Base-by-base conservation (phyloP, 2,888 invertebrate genomes). In the Oxycera nigricornis region DNA sequence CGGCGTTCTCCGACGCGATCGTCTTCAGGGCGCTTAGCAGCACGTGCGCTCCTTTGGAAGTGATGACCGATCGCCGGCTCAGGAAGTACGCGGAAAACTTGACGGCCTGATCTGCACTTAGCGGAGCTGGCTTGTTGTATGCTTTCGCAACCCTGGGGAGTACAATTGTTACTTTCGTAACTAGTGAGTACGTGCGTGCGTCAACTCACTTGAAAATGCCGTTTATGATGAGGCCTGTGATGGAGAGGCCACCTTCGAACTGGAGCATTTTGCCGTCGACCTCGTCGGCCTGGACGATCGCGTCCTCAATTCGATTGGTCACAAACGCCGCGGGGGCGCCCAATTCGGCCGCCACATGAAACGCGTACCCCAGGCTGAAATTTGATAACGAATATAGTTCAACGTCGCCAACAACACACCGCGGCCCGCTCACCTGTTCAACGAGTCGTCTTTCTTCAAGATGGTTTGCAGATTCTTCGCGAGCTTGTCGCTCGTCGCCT, bases 271-370 rank as follows among this genome's bases (percentile, higher is more conserved):
- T 91, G 11, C 94, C 92, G 86, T 97, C 95, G 2, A 95, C 92
- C 88, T 98, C 97, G 86, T 98, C 98, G 1, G 97, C 97, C 81
- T 97, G 96, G 2, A 94, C 92, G 75, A 98, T 88, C n/a, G 94
- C 92, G 83, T 97, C 96, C 85, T 97, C 96, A 55, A 73, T 70
- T 72, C 94, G 91, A 75, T 93, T 91, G 55, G 90, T 89, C 55
- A 89, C 88, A 81, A 90, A 90, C 61, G 87, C 88, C 17, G 91
- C 91, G 83, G 88, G 86, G 0, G 85, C 74, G 0, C 88, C 89
- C 78, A 96, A 86, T 77, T 91, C 89, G 57, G 93, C 87, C n/a
- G 95, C 94, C 68, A 94, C 88, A 75, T 92, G 91, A 79, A 97
- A 93, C 35, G 93, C 91, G 82, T 94, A 94, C 0, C 94, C 96